Base-by-base conservation (phyloP, 2,888 invertebrate species). In the Caenorhabditis sinica region DNA sequence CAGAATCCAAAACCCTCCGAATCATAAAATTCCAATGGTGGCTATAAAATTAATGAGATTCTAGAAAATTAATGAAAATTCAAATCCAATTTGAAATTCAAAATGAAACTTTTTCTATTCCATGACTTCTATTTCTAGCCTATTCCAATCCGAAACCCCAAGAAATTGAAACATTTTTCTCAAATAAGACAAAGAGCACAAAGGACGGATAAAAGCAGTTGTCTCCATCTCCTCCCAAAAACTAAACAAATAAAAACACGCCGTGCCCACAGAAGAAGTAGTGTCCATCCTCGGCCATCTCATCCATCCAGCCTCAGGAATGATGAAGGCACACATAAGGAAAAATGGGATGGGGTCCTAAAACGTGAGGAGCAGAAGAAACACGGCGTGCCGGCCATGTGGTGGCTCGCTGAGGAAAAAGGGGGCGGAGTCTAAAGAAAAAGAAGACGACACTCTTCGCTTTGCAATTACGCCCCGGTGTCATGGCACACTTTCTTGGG, bases 361-460 rank as follows among this genome's bases (percentile, higher is more conserved):
- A 72, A 61, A 72, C 51, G 68, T 69, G 69, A 40, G 69, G 69
- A 69, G 69, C 56, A 40, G 40, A 25, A 69, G 69, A 36, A 36
- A 56, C 17, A 56, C 40, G 69, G 25, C 69, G 69, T 56, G 69
- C 69, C 28, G 28, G 69, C 69, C 69, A 69, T 69, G 69, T 56
- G 69, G 63, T 25, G 63, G 33, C 20, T 33, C 36, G 17, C 33
- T 3, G 49, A 49, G 20, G 17, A 33, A 15, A 63, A 43, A 43
- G 43, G 20, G 53, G 68, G 68, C 68, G 68, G 68, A 23, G 68
- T 23, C 3, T 56, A 15, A 45, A 53, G 53, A 8, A 53, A 23
- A 28, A 15, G 56, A 28, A 28, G 56, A 56, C 9, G 56, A 23
- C 56, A 23, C 23, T 49, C 28, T 66, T 25, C 23, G n/a, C 8